These are phyloP conservation scores for Globicephala melas DNA, from an alignment of 2,113 vertebrate species.

Conservation along the genomic window DNA sequence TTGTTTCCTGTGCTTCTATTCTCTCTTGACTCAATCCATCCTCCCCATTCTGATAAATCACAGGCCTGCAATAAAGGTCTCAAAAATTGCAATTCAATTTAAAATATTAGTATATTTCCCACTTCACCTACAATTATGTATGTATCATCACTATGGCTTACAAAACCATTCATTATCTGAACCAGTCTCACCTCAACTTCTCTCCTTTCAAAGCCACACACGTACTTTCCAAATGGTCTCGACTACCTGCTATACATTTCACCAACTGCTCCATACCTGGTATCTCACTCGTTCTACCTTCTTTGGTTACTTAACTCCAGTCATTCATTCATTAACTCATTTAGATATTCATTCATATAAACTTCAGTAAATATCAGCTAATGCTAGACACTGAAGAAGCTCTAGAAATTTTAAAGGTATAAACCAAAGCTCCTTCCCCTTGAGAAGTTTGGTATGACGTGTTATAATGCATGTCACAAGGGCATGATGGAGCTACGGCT, in stretches of 20 bases:
- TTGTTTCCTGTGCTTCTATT: background rate
- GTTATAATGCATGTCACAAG: too few relatives aligned
- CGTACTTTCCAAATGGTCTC: background rate
- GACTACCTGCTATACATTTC: background rate
- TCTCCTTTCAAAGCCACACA: background rate
- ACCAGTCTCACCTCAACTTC: background rate
- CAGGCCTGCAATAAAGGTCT: background rate
- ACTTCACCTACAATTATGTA: background rate
- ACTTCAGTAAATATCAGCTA: background rate
- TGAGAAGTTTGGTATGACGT: background rate
- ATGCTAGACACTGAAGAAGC: too few relatives aligned
- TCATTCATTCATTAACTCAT: background rate
- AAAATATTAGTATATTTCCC: background rate
- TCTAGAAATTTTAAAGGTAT: background rate
- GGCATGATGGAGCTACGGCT: fast-evolving
- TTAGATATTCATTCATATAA: background rate
- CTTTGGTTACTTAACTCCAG: background rate
- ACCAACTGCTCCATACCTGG: background rate
- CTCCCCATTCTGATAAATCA: background rate
- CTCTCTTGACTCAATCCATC: background rate
- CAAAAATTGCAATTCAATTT: background rate
- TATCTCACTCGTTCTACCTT: background rate
- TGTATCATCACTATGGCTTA: background rate
- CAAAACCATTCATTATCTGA: background rate
- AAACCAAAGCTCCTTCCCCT: background rate